These are phyloP conservation scores for Myrmecophaga tridactyla DNA, from an alignment of 2,113 vertebrate genomes.

Conservation along the genomic window DNA sequence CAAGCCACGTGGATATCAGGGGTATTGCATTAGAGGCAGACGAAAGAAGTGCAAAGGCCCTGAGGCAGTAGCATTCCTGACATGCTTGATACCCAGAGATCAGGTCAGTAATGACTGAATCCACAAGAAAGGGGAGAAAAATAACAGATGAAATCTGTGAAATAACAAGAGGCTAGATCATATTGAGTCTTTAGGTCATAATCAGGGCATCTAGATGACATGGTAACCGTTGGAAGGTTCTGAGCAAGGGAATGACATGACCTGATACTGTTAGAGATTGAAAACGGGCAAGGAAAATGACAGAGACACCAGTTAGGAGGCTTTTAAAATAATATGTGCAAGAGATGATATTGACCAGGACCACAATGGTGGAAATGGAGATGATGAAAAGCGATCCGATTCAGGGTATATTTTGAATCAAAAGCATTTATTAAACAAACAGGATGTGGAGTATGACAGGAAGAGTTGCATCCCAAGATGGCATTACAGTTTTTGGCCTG, in stretches of 20 bases:
- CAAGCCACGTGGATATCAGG: neutral
- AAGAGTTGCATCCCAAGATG: neutral
- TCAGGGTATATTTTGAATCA: neutral
- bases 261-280: neutral
- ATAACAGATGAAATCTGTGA: neutral
- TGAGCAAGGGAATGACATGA: neutral
- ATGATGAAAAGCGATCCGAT: neutral
- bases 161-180: neutral
- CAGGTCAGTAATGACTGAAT: neutral
- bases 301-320: neutral
- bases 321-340: neutral
- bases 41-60: neutral
- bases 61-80: neutral
- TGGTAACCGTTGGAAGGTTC: neutral
- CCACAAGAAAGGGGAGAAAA: neutral
- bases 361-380: neutral
- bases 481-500: neutral
- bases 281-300: neutral
- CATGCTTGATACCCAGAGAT: neutral
- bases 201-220: neutral
- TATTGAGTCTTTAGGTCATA: neutral
- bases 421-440: neutral
- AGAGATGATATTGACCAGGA: neutral
- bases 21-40: neutral
- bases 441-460: neutral